Percentiles rank a stretch among this genome's conserved stretches.
Evolutionary conservation across 2,888 invertebrate genomes (phyloP).

Genomic region (Podotricha telesiphe): DNA sequence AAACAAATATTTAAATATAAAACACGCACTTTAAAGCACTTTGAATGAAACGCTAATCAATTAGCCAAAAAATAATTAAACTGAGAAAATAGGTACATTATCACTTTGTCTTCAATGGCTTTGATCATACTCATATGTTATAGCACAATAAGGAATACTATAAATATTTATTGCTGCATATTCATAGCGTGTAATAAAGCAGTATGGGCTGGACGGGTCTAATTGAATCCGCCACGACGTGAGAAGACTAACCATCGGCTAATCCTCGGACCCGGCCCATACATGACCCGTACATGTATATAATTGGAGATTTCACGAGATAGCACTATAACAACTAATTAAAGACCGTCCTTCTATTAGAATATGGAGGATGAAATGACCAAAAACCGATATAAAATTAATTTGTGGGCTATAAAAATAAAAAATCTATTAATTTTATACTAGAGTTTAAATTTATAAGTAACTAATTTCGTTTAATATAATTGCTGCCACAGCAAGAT

Average conservation of each 20-base stretch:
- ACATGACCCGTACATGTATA: slow-evolving; percentile 54
- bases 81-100: neutral
- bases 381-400: neutral
- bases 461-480: neutral
- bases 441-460: neutral
- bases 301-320: slow-evolving; percentile 81
- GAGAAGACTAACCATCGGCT: slow-evolving; percentile 77
- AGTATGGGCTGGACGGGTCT: slow-evolving; percentile 49
- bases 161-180: slow-evolving; percentile 33
- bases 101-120: too few relatives aligned
- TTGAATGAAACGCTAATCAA: neutral
- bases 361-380: neutral
- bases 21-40: too few relatives aligned
- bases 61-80: slow-evolving; percentile 6
- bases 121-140: slow-evolving; percentile 7
- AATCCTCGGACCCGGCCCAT: slow-evolving; percentile 57
- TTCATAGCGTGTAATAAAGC: slow-evolving; percentile 37
- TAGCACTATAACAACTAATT: slow-evolving; percentile 76
- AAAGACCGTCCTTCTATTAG: slow-evolving; percentile 55
- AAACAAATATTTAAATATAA: too few relatives aligned
- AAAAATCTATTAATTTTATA: neutral
- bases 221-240: slow-evolving; percentile 79
- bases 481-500: neutral
- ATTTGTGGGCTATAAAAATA: neutral
- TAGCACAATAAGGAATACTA: slow-evolving; percentile 29